phyloP scores from a whole-genome alignment of 2,888 invertebrate genomes.

The Apotomis capreana region DNA sequence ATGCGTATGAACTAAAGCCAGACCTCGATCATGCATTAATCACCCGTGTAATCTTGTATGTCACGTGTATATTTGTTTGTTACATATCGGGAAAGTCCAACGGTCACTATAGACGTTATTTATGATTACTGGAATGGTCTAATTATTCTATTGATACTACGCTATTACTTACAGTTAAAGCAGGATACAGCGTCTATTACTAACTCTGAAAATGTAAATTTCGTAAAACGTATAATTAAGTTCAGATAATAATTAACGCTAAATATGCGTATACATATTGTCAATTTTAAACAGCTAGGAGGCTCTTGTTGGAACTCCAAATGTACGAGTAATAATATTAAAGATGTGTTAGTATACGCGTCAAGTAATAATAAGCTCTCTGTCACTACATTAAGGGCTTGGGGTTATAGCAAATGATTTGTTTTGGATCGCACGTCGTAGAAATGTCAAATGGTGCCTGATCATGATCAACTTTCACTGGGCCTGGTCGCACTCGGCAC shows the following conservation, averaged over 20 bases:
- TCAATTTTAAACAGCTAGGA: no score
- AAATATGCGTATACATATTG: no score
- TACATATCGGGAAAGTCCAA: neutral
- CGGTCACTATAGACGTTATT: neutral
- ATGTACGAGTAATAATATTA: no score
- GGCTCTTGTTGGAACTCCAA: no score
- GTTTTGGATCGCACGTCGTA: conserved; percentile 49
- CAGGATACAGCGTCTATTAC: no score
- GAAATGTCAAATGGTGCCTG: conserved; percentile 60
- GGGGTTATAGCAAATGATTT: neutral
- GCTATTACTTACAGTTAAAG: no score
- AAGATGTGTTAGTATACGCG: neutral
- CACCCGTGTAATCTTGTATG: neutral
- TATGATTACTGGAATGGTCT: neutral
- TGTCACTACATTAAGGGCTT: neutral
- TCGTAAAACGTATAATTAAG: no score
- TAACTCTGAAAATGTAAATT: no score
- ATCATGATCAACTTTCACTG: conserved; percentile 68
- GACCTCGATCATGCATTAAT: neutral
- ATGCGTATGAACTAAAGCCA: neutral
- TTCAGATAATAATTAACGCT: no score
- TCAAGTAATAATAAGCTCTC: neutral
- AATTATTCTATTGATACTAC: no score
- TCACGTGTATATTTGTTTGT: neutral
- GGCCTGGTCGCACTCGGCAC: conserved; percentile 50